These are phyloP conservation scores for Emydura subglobosa DNA, from an alignment of 2,113 vertebrate species.

Conservation along the genomic window DNA sequence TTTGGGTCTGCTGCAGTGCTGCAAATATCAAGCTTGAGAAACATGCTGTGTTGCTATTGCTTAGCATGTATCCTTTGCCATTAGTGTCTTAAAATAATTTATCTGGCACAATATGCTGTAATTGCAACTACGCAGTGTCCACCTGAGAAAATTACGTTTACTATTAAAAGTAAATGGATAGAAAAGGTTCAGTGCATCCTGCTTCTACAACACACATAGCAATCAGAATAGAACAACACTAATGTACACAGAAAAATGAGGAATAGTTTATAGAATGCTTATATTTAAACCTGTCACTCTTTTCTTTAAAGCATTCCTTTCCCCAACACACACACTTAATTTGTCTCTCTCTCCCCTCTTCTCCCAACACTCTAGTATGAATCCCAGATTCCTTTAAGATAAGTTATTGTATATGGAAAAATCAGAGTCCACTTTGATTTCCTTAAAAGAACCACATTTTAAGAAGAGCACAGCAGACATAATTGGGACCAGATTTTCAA, in stretches of 20 bases:
- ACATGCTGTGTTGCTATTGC: conserved; percentile 48
- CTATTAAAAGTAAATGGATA: conserved; percentile 43
- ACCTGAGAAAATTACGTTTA: conserved; percentile 68
- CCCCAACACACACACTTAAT: neutral
- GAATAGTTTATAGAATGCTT: neutral
- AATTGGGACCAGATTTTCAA: conserved; percentile 29
- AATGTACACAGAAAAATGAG: neutral
- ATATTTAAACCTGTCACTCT: conserved; percentile 11
- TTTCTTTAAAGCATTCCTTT: neutral
- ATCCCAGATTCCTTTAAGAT: conserved; percentile 8
- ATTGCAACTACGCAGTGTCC: conserved; percentile 53
- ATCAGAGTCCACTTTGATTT: conserved; percentile 21
- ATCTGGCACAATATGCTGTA: conserved; percentile 47
- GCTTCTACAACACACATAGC: neutral
- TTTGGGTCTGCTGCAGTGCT: conserved; percentile 19
- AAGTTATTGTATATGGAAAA: neutral
- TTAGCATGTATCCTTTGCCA: conserved; percentile 33
- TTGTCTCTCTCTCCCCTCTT: neutral
- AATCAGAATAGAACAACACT: neutral
- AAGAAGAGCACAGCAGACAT: neutral
- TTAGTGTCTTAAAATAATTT: conserved; percentile 58
- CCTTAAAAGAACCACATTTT: conserved; percentile 17
- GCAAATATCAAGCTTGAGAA: conserved; percentile 23
- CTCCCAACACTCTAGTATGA: neutral
- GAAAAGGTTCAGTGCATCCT: conserved; percentile 13